phyloP scores from a whole-genome alignment of 2,888 invertebrate species.

The Merodon equestris region DNA sequence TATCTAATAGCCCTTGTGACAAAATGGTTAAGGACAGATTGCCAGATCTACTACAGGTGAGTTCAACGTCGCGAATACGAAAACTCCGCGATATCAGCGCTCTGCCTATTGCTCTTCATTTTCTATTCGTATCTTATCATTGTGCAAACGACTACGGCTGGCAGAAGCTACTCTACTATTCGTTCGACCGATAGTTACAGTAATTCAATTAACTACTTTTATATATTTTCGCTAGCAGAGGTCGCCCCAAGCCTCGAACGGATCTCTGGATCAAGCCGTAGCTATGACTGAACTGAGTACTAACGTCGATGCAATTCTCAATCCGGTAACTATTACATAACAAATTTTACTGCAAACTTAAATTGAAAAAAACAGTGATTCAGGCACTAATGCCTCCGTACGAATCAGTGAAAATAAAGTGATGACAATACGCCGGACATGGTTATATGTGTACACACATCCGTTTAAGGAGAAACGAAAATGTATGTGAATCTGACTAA shows the following conservation, averaged over 20 bases:
- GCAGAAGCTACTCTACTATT: conserved; percentile 18
- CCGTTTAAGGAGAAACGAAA: no score
- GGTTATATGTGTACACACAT: no score
- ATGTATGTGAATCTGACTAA: no score
- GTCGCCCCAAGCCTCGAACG: conserved; percentile 75
- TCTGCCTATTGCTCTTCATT: no score
- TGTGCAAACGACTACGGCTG: conserved; percentile 55
- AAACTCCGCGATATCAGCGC: conserved; percentile 20
- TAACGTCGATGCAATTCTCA: conserved; percentile 76
- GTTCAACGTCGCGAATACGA: conserved; percentile 30
- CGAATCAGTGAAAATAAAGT: no score
- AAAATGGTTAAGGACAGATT: conserved; percentile 77
- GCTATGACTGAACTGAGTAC: conserved; percentile 71
- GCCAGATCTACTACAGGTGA: conserved; percentile 77
- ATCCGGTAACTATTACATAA: conserved; percentile 75
- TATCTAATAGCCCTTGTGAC: conserved; percentile 24
- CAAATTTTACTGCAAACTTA: background rate
- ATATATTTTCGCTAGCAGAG: conserved; percentile 71
- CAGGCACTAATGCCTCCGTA: no score
- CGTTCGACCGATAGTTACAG: conserved; percentile 41
- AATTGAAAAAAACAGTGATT: no score
- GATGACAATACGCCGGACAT: no score
- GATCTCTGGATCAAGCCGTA: conserved; percentile 71
- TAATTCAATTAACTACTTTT: conserved; percentile 46
- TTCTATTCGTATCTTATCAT: conserved; percentile 52